phyloP scores from a whole-genome alignment of 1,140 invertebrate genomes.

The Telenomus remus region DNA sequence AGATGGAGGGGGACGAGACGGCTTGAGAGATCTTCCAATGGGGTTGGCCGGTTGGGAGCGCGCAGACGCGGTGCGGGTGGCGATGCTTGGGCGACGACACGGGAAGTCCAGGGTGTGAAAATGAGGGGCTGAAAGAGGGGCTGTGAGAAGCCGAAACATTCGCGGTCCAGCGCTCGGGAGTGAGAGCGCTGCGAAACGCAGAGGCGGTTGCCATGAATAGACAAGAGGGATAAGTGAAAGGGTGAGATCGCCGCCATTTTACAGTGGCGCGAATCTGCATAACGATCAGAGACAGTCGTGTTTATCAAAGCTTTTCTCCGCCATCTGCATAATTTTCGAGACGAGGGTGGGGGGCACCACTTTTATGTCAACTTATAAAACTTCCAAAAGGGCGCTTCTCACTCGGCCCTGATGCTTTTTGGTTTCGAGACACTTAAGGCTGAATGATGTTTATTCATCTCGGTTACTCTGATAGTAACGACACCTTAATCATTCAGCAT shows the following conservation, averaged over 20 bases:
- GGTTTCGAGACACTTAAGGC: slow-evolving; percentile 13
- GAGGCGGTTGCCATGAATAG: slow-evolving; percentile 42
- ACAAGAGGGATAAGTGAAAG: slow-evolving; percentile 61
- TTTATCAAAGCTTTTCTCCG: slow-evolving; percentile 77
- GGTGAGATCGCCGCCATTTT: slow-evolving; percentile 75
- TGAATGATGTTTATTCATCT: slow-evolving; percentile 25
- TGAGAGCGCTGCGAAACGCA: slow-evolving; percentile 28
- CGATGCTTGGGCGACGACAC: slow-evolving; percentile 55
- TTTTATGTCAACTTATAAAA: slow-evolving; percentile 73
- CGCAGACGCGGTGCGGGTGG: slow-evolving; percentile 63
- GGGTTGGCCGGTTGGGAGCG: slow-evolving; percentile 60
- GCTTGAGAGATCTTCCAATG: slow-evolving; percentile 67
- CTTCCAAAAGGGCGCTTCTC: slow-evolving; percentile 58
- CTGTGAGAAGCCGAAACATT: slow-evolving; percentile 55
- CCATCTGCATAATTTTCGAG: slow-evolving; percentile 75
- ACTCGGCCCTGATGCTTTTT: slow-evolving; percentile 10
- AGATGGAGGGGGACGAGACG: slow-evolving; percentile 44
- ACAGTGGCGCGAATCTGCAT: slow-evolving; percentile 74
- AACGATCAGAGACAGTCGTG: slow-evolving; percentile 76
- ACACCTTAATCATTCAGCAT: slow-evolving; percentile 2
- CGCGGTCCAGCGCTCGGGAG: slow-evolving; percentile 34
- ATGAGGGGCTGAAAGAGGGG: slow-evolving; percentile 65
- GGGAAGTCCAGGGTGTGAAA: slow-evolving; percentile 71
- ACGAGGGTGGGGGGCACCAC: slow-evolving; percentile 35
- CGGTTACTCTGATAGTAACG: slow-evolving; percentile 11